phyloP scores from a whole-genome alignment of 2,797 vertebrate species.

The Microchirus variegatus region DNA sequence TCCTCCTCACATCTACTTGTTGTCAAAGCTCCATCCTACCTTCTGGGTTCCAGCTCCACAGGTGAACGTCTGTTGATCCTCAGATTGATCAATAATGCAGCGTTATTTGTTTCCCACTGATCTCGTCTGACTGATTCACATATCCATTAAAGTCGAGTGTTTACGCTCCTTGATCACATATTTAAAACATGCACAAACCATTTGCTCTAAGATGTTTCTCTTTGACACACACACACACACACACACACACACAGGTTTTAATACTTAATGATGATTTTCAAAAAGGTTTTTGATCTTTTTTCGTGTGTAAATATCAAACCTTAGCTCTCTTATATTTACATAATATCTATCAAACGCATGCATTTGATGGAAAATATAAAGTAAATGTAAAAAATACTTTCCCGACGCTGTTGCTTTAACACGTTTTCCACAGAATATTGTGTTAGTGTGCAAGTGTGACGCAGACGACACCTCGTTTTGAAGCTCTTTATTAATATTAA shows the following conservation, averaged over 20 bases:
- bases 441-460: too few species aligned
- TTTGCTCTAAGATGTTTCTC: background rate
- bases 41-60: conserved; percentile 43
- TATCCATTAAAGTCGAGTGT: background rate
- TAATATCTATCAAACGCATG: too few species aligned
- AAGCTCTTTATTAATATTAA: too few species aligned
- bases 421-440: background rate
- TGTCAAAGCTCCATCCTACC: conserved; percentile 37
- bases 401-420: background rate
- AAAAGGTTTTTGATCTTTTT: too few species aligned
- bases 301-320: too few species aligned
- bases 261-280: too few species aligned
- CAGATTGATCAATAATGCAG: background rate
- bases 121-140: background rate
- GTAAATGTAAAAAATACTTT: too few species aligned
- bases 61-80: conserved; percentile 26
- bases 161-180: conserved; percentile 2
- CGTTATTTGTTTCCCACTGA: background rate
- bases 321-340: too few species aligned
- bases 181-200: background rate
- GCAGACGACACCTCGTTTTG: too few species aligned
- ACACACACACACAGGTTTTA: too few species aligned
- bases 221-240: too few species aligned
- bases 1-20: conserved; percentile 2
- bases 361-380: too few species aligned